These are phyloP conservation scores for Drosophila nr. perissopoda DNA, from an alignment of 2,888 invertebrate species.

Conservation along the genomic window DNA sequence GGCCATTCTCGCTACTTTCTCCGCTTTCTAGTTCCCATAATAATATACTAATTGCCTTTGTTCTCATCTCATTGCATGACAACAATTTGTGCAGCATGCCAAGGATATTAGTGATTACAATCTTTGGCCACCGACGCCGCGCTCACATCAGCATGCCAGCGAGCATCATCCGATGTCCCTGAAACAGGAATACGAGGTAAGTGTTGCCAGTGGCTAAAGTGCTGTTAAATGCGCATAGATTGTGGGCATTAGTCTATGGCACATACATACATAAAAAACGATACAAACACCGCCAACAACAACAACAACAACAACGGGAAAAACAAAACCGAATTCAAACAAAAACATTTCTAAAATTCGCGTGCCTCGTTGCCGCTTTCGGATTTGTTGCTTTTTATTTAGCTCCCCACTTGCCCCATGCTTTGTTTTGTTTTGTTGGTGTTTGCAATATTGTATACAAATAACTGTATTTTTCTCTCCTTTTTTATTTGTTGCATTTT, in stretches of 20 bases:
- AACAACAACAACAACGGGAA: constrained; percentile 10
- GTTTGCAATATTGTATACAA: constrained; percentile 47
- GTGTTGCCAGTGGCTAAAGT: constrained; percentile 38
- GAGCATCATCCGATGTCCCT: constrained; percentile 83
- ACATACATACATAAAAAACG: constrained; percentile 34
- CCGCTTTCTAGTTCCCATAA: background rate
- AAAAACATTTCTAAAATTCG: constrained; percentile 74
- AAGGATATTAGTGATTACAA: constrained; percentile 85
- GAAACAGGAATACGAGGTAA: constrained; percentile 85
- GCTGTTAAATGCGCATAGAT: constrained; percentile 58
- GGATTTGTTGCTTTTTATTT: constrained; percentile 59
- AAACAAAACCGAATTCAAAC: constrained; percentile 32
- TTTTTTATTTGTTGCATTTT: constrained; percentile 41
- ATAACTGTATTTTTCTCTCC: constrained; percentile 38
- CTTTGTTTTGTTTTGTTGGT: constrained; percentile 22
- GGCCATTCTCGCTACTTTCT: background rate
- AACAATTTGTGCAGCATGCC: constrained; percentile 84
- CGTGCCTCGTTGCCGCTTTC: constrained; percentile 51
- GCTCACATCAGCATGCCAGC: constrained; percentile 82
- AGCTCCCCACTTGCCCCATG: constrained; percentile 20
- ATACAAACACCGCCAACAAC: constrained; percentile 8
- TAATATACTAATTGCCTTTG: constrained; percentile 13
- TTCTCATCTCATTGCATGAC: constrained; percentile 50
- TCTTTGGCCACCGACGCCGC: constrained; percentile 84
- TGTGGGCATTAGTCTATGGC: constrained; percentile 51